Evolutionary conservation across 2,113 vertebrate genomes (phyloP), one percentile per base, ranked within the genome.

Genomic region (Diphyllodes magnificus): DNA sequence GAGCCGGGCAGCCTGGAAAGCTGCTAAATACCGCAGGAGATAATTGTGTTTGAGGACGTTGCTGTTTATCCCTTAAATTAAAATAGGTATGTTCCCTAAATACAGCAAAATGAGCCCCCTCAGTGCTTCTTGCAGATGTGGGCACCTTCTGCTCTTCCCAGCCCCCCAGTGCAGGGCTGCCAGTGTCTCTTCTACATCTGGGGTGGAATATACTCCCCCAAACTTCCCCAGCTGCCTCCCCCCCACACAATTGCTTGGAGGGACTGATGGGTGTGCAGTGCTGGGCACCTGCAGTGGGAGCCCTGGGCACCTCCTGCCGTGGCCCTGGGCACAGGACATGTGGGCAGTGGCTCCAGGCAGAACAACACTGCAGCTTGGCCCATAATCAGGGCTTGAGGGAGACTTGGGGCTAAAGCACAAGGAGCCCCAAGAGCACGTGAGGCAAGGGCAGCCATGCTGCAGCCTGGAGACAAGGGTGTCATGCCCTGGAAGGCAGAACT

Each of bases 241-340:
- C 10, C 13, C 4, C 0, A 1, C 7, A 3, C 0, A 0, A 7
- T 2, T 28, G 11, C 33, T 59, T 20, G 1, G 61, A 51, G 16
- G 10, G 18, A 19, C 28, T 65, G 54, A 21, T 4, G 50, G 28
- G 13, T 13, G 45, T 10, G 3, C 1, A 8, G 45, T 6, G 25
- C n/a, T 15, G 76, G 33, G 68, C 4, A 11, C 61, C 35, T 51
- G 31, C 50, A 33, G 1, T 0, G 4, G 57, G 40, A 82, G 6
- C 49, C 47, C 31, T 3, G 1, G n/a, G 15, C 21, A 39, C 6
- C 7, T 24, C 39, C 54, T 17, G 37, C 0, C 0, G 5, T 4
- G 9, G 78, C 44, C 53, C 53, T 1, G 5, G 47, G 39, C 27
- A 13, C 13, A 15, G 39, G 37, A 16, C 30, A 0, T 0, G 0